Conservation (phyloP, 2,113 vertebrate species). For the Trochalopteron elliotii region DNA sequence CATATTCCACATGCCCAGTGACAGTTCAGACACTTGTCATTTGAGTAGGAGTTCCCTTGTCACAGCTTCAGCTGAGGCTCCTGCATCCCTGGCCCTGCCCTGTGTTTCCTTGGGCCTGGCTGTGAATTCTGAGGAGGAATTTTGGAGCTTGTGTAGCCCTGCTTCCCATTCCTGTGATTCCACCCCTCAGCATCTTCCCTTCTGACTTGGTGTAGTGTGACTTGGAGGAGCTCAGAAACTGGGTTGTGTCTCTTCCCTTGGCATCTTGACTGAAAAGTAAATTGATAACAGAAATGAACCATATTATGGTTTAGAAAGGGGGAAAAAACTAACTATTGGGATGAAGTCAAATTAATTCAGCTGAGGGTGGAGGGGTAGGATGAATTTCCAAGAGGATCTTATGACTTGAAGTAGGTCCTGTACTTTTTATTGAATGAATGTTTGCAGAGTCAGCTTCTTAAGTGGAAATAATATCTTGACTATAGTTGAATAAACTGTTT, state of each 20-base stretch:
- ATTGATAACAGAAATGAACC: not conserved
- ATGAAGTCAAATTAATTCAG: not conserved
- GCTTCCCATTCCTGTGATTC: not conserved
- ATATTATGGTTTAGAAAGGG: not conserved
- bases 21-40: not conserved
- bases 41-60: not conserved
- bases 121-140: not conserved
- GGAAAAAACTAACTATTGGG: rapidly evolving
- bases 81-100: not conserved
- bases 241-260: not conserved
- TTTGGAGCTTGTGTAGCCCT: not conserved
- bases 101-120: not conserved
- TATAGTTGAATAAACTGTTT: not conserved
- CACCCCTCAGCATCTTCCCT: rapidly evolving
- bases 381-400: not conserved
- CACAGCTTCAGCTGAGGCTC: not conserved
- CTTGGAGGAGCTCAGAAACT: not conserved
- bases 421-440: not conserved
- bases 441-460: not conserved
- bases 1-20: rapidly evolving
- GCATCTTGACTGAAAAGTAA: not conserved
- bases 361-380: not conserved
- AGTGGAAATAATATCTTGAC: not conserved
- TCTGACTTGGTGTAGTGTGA: not conserved
- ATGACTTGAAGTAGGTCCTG: not conserved